phyloP scores from a whole-genome alignment of 2,113 vertebrate genomes.

The Hiodon tergisus region DNA sequence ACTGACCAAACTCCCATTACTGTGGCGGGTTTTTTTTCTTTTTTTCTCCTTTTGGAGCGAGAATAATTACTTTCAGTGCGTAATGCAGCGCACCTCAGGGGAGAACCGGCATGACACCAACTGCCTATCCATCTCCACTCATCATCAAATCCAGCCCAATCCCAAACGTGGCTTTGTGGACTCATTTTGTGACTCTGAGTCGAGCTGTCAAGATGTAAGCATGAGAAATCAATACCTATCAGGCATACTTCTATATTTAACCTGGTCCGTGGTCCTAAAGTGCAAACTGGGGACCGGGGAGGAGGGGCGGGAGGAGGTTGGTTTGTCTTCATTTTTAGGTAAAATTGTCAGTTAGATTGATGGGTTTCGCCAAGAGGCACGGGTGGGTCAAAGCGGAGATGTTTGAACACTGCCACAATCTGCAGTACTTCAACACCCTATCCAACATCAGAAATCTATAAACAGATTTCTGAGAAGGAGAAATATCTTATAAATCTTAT shows the following conservation, averaged over 20 bases:
- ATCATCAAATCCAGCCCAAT: constrained; percentile 15
- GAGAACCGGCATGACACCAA: background rate
- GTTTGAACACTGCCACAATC: background rate
- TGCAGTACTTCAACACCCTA: background rate
- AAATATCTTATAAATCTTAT: background rate
- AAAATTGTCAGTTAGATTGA: constrained; percentile 14
- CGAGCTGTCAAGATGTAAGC: constrained; percentile 12
- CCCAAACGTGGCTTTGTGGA: constrained; percentile 6
- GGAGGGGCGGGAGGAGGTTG: background rate
- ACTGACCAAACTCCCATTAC: constrained; percentile 14
- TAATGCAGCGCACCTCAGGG: constrained; percentile 3
- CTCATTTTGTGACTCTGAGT: constrained; percentile 14
- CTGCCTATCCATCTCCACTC: constrained; percentile 10
- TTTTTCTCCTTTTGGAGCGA: background rate
- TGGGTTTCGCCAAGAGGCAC: background rate
- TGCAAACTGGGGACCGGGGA: background rate
- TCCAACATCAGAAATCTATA: background rate
- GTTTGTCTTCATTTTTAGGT: constrained; percentile 21
- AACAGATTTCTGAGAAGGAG: background rate
- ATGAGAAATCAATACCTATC: constrained; percentile 17
- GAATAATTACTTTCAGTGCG: constrained; percentile 20
- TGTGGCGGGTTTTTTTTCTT: background rate
- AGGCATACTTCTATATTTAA: constrained; percentile 17
- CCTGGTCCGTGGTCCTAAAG: constrained; percentile 1
- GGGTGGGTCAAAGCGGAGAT: background rate